phyloP scores from a whole-genome alignment of 2,888 invertebrate species.

The Scrobipalpa atriplicella region DNA sequence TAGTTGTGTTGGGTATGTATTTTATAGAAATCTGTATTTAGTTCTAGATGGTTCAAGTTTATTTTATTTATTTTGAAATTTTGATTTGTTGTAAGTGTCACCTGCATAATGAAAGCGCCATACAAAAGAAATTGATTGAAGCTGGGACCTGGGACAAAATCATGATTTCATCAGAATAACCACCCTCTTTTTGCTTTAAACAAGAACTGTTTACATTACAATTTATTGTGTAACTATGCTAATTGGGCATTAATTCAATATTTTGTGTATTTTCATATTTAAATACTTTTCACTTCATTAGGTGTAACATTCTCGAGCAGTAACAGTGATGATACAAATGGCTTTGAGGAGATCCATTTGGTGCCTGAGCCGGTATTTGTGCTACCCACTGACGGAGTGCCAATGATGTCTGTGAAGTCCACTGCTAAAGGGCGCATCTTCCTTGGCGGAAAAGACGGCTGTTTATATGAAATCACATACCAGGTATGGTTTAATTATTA shows the following conservation, averaged over 20 bases:
- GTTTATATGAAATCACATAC: conserved; percentile 96
- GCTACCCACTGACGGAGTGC: conserved; percentile 93
- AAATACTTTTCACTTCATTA: conserved; percentile 37
- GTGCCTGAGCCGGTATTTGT: conserved; percentile 97
- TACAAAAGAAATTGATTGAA: too few relatives aligned
- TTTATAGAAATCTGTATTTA: not conserved
- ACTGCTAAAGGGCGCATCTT: conserved; percentile 95
- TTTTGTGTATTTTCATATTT: too few relatives aligned
- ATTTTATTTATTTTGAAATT: too few relatives aligned
- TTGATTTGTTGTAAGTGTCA: too few relatives aligned
- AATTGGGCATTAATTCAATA: too few relatives aligned
- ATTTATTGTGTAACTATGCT: too few relatives aligned
- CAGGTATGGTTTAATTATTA: conserved; percentile 82
- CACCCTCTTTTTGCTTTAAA: too few relatives aligned
- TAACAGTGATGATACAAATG: conserved; percentile 73
- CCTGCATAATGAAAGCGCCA: too few relatives aligned
- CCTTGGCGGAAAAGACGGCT: conserved; percentile 97
- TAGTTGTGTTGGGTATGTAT: conserved; percentile 92
- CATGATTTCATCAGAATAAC: too few relatives aligned
- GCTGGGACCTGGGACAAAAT: too few relatives aligned
- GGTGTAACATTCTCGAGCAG: conserved; percentile 82
- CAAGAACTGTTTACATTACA: too few relatives aligned
- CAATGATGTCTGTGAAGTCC: conserved; percentile 91
- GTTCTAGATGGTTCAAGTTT: too few relatives aligned
- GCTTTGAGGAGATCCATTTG: conserved; percentile 91